These are phyloP conservation scores for Helobdella robusta DNA, from an alignment of 2,888 invertebrate genomes.

Conservation along the genomic window DNA sequence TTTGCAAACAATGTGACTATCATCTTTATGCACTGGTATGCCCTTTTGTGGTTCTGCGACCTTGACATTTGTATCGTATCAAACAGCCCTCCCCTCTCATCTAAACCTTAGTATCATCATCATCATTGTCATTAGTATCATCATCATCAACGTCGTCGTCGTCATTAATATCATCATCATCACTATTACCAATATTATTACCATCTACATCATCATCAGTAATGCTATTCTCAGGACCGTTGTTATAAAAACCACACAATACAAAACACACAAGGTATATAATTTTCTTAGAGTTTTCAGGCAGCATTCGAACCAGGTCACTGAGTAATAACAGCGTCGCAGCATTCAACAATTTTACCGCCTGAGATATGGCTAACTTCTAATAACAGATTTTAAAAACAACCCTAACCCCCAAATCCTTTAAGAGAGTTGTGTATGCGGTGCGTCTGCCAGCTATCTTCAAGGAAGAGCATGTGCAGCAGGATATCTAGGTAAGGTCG, in stretches of 20 bases:
- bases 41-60: constrained; percentile 87
- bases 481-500: constrained; percentile 82
- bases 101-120: constrained; percentile 40
- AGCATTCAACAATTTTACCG: too few species aligned
- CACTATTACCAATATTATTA: neutral
- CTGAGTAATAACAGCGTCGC: too few species aligned
- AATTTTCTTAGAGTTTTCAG: too few species aligned
- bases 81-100: constrained; percentile 79
- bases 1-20: constrained; percentile 78
- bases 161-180: neutral
- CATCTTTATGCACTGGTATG: constrained; percentile 92
- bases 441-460: constrained; percentile 91
- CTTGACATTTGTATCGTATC: constrained; percentile 85
- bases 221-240: too few species aligned
- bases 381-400: neutral
- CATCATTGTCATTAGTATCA: neutral
- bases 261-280: too few species aligned
- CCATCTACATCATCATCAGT: neutral
- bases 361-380: neutral
- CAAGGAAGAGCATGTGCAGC: constrained; percentile 73
- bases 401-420: constrained; percentile 52
- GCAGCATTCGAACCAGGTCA: too few species aligned
- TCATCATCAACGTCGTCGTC: neutral
- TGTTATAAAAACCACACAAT: too few species aligned
- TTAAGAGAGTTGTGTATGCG: constrained; percentile 85